Evolutionary conservation across 2,888 invertebrate species (phyloP).

Genomic region (Acanthosepion pharaonis): DNA sequence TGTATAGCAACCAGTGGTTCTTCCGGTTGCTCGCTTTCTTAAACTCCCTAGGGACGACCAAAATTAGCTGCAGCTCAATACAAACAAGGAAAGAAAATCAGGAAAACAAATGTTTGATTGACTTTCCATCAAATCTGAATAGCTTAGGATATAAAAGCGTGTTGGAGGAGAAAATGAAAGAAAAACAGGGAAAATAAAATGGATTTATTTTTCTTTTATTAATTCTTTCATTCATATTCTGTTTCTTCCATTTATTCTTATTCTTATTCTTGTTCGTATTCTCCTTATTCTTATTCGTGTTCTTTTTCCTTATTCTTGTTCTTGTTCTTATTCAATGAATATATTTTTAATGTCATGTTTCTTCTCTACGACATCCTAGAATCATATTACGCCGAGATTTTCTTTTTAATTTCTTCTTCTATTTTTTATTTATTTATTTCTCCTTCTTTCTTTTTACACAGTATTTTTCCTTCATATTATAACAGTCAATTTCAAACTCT

Average conservation of each 20-base stretch:
- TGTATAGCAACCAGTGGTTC: not conserved
- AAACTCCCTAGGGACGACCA: conserved; percentile 20
- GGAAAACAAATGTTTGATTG: conserved; percentile 33
- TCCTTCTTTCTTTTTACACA: too few relatives aligned
- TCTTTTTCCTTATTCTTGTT: too few relatives aligned
- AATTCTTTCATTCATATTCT: not conserved
- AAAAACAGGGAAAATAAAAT: not conserved
- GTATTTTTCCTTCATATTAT: too few relatives aligned
- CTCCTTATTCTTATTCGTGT: too few relatives aligned
- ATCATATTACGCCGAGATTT: too few relatives aligned
- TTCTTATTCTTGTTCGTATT: too few relatives aligned
- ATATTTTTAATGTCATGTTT: too few relatives aligned
- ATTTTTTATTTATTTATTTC: too few relatives aligned
- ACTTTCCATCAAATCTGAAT: conserved; percentile 14
- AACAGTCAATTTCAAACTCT: too few relatives aligned
- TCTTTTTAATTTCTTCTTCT: too few relatives aligned
- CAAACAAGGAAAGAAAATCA: not conserved
- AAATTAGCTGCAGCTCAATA: not conserved
- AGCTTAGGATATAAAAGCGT: not conserved
- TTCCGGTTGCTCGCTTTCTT: not conserved
- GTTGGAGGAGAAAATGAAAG: not conserved
- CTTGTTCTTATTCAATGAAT: too few relatives aligned
- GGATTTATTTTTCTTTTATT: not conserved
- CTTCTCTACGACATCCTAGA: too few relatives aligned
- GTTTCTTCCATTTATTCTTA: not conserved